These are phyloP conservation scores for Dromaius novaehollandiae DNA, from an alignment of 2,113 vertebrate species.

Conservation along the genomic window DNA sequence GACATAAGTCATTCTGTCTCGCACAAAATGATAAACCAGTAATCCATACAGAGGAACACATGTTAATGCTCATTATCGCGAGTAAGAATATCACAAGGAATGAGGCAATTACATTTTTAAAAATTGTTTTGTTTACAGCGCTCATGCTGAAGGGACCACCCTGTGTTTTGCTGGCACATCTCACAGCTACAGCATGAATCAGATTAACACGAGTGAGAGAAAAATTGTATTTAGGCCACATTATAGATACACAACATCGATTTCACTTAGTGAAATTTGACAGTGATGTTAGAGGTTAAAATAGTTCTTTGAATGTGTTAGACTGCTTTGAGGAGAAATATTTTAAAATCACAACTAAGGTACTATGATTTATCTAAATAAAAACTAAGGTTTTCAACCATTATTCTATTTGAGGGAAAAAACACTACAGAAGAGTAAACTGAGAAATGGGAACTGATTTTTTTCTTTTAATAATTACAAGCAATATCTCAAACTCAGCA, in stretches of 20 bases:
- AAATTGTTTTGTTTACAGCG: rapidly evolving
- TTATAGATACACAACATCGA: neutral
- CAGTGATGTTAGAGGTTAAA: neutral
- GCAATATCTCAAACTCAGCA: conserved; percentile 72
- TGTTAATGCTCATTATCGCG: rapidly evolving
- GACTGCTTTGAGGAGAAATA: neutral
- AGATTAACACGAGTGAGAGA: rapidly evolving
- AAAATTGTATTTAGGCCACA: rapidly evolving
- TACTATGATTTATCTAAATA: conserved; percentile 49
- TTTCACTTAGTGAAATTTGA: neutral
- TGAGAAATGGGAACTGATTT: conserved; percentile 47
- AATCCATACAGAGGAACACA: rapidly evolving
- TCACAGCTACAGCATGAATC: rapidly evolving
- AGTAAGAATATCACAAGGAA: neutral
- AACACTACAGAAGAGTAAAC: conserved; percentile 31
- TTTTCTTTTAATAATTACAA: conserved; percentile 65
- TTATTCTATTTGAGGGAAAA: conserved; percentile 14
- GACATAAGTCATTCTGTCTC: too few relatives aligned
- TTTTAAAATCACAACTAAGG: neutral
- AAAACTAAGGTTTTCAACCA: conserved; percentile 57
- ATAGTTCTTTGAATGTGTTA: neutral
- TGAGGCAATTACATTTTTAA: rapidly evolving
- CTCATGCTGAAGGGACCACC: neutral
- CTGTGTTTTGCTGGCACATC: rapidly evolving
- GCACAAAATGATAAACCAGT: rapidly evolving